Conservation (phyloP, 2,888 invertebrate species). For the Folsomia candida region DNA sequence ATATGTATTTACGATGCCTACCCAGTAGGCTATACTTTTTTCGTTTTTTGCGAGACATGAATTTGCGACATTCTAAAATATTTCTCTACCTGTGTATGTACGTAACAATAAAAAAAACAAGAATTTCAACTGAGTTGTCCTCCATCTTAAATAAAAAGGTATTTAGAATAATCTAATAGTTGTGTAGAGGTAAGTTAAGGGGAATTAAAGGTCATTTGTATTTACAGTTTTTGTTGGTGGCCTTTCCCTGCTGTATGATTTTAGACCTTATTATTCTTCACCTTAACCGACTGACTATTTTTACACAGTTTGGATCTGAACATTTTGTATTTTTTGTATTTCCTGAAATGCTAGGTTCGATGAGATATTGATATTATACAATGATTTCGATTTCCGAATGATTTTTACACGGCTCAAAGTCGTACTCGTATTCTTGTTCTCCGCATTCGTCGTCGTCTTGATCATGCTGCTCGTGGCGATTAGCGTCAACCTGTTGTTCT, state of each 20-base stretch:
- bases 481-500: neutral
- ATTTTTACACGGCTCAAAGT: neutral
- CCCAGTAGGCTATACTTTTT: neutral
- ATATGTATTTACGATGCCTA: neutral
- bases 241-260: too few species aligned
- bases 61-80: neutral
- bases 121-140: neutral
- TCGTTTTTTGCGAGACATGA: neutral
- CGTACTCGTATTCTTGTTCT: neutral
- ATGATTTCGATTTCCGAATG: constrained; percentile 2
- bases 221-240: neutral
- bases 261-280: too few species aligned
- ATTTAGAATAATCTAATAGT: neutral
- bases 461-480: neutral
- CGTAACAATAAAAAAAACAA: neutral
- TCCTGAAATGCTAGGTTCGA: neutral
- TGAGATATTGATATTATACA: neutral
- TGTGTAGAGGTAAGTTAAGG: neutral
- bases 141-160: neutral
- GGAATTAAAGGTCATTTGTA: neutral
- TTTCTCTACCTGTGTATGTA: neutral
- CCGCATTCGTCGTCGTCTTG: neutral
- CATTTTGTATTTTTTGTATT: neutral
- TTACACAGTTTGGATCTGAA: neutral
- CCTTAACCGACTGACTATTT: too few species aligned